Evolutionary conservation across 1,140 invertebrate species (phyloP), one percentile per base, ranked within the genome.

Genomic region (Drosophila rufa): DNA sequence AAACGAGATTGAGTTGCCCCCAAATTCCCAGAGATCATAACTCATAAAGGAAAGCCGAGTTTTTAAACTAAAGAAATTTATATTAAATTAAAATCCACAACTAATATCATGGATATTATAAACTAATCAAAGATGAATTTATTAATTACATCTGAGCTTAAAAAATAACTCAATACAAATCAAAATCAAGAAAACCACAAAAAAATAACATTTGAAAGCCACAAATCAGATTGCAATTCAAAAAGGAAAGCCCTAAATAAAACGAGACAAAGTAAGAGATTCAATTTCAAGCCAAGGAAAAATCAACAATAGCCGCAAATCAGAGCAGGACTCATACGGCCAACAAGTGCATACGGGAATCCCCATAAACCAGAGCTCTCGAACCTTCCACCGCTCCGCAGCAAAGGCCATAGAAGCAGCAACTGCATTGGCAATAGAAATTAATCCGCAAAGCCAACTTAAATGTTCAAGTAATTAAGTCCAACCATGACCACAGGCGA

Each of bases 401-500:
- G 17, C 33, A 25, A n/a, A 15, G 66, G 27, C 61, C 51, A 45
- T 36, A 33, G 30, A 19, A 55, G 22, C 1, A 22, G 15, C 33
- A 55, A 55, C 7, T 38, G 33, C 51, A 55, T 40, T 40, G 22
- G 33, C 51, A 38, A 55, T 22, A 55, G 38, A 55, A 71, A 22
- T 58, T 73, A 71, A 73, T 71, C 69, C 36, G 40, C 47, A 45
- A 67, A 75, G 45, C 25, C 75, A 61, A 58, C 43, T 48, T 33
- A 53, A 79, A 80, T 80, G 77, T n/a, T 55, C 19, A 25, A 55
- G 36, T 64, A 79, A 79, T 79, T 79, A 79, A 59, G 61, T 40
- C 61, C 19, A 15, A 61, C 71, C 43, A 80, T 75, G 53, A 75
- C 53, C 14, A 36, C 56, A 48, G 51, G 43, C 43, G 48, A 57